Base-by-base conservation (phyloP, 2,113 vertebrate genomes). In the Maccullochella peelii region DNA sequence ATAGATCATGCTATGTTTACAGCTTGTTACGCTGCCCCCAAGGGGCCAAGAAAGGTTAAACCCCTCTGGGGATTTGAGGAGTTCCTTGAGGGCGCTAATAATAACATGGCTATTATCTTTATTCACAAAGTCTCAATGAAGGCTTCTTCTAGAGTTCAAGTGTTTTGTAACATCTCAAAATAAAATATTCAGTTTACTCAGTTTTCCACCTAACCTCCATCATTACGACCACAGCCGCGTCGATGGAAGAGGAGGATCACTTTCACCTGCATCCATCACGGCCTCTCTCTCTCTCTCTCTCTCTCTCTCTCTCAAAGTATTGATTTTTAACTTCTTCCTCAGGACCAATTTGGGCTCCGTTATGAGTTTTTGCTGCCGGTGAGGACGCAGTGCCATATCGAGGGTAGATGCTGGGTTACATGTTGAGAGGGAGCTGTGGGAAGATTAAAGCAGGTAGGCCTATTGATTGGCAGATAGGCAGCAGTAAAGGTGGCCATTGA, bases 391-490 rank as follows among this genome's bases (percentile, higher is more conserved):
- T n/a, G 27, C 63, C 33, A 30, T 25, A 71, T n/a, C 1, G 76
- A 87, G 83, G 81, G 65, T 49, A 30, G 59, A 57, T 50, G 50
- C 80, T 65, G 83, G 82, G 76, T 18, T 67, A 14, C 80, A 84
- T 86, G 73, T 84, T 71, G 75, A 50, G 52, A 70, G 44, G 75
- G 65, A 83, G 80, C 68, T 73, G 66, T 62, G 30, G 61, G 55
- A 49, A 87, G 93, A 94, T 93, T 92, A 91, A 92, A 89, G 80
- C 78, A 79, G 84, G 84, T 85, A 86, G 76, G n/a, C 42, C 12
- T 93, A 95, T 95, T 89, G 94, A 95, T 86, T 78, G 84, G 88
- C 50, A 75, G 83, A 87, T 54, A 82, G 89, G 54, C 77, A 49
- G 86, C 84, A 40, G 87, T 82, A 30, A 52, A 88, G 92, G 78